Percentiles rank a stretch among this genome's conserved stretches.
Evolutionary conservation across 2,797 vertebrate species (phyloP).

Genomic region (Tokudaia tokunoshimensis): DNA sequence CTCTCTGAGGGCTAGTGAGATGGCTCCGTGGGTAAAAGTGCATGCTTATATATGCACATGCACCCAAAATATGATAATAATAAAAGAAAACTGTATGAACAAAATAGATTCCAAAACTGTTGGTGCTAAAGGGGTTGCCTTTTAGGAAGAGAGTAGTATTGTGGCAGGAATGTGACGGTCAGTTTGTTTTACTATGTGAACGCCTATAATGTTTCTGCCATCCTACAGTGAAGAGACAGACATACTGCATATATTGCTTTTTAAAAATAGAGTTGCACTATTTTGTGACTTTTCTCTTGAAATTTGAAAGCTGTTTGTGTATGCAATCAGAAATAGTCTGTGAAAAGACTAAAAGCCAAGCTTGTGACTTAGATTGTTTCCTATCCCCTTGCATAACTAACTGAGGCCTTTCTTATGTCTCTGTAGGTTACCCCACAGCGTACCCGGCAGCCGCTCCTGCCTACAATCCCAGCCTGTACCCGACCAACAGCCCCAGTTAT

Average conservation of each 20-base stretch:
- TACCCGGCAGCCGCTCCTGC: constrained; percentile 96
- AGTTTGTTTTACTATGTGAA: background rate
- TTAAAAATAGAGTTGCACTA: constrained; percentile 39
- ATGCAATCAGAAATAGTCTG: background rate
- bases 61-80: background rate
- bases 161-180: background rate
- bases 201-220: background rate
- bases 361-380: constrained; percentile 27
- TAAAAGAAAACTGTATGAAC: background rate
- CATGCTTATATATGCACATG: background rate
- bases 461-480: constrained; percentile 98
- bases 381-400: constrained; percentile 16
- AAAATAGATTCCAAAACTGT: constrained; percentile 13
- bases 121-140: background rate
- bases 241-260: background rate
- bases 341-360: constrained; percentile 30
- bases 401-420: constrained; percentile 48
- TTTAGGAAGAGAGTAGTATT: background rate
- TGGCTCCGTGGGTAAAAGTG: background rate
- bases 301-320: constrained; percentile 46
- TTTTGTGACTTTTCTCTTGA: constrained; percentile 51
- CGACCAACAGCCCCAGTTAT: constrained; percentile 97
- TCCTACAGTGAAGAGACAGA: constrained; percentile 9
- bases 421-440: constrained; percentile 95
- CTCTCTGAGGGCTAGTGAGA: background rate